Conservation (phyloP, 23 tunicate genomes). For the Pegea sp. region DNA sequence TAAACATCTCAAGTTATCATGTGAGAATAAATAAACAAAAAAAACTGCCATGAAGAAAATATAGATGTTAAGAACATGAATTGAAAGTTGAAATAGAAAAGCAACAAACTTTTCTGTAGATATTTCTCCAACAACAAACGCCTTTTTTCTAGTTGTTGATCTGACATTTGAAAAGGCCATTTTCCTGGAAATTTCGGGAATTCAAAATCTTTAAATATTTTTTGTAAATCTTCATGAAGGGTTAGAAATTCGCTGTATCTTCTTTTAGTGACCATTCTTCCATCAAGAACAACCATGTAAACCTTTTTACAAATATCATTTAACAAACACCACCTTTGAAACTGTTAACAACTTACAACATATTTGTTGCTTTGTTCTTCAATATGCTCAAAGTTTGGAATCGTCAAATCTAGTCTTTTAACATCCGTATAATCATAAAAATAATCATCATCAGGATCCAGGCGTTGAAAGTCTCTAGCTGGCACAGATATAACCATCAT, state of each 20-base stretch:
- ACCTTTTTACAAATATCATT: slow-evolving; percentile 12
- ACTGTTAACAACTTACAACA: slow-evolving; percentile 25
- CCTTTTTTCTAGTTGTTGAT: slow-evolving; percentile 38
- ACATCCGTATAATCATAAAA: slow-evolving; percentile 76
- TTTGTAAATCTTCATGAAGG: slow-evolving; percentile 39
- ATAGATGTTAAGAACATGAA: not conserved
- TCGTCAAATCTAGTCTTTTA: slow-evolving; percentile 17
- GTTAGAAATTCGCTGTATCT: slow-evolving; percentile 69
- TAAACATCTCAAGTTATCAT: not conserved
- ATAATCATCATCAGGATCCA: slow-evolving; percentile 92
- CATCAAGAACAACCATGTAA: slow-evolving; percentile 11
- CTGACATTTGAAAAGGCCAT: slow-evolving; percentile 73
- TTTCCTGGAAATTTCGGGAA: slow-evolving; percentile 83
- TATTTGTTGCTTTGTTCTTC: slow-evolving; percentile 60
- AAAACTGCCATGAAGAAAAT: no score
- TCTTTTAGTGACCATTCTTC: slow-evolving; percentile 33
- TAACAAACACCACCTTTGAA: not conserved
- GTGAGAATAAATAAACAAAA: no score
- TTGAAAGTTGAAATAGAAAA: not conserved
- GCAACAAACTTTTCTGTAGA: not conserved
- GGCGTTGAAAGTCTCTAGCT: slow-evolving; percentile 65
- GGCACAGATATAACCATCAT: slow-evolving; percentile 88
- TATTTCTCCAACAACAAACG: slow-evolving; percentile 16
- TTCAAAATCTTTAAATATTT: slow-evolving; percentile 37
- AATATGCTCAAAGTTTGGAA: slow-evolving; percentile 44